phyloP scores from a whole-genome alignment of 1,140 invertebrate genomes.

The Halictus rubicundus region DNA sequence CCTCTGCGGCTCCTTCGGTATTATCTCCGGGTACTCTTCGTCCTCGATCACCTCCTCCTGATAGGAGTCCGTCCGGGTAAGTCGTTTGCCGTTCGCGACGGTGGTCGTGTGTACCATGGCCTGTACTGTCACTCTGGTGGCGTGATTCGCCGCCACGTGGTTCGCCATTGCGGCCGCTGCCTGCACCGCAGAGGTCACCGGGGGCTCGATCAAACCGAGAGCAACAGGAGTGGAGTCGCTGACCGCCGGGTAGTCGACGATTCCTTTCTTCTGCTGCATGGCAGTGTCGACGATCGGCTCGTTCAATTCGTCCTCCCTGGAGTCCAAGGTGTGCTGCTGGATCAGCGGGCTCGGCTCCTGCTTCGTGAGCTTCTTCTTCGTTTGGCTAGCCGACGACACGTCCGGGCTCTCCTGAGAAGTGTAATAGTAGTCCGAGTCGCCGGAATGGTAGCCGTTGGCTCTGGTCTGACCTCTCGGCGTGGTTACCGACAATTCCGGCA shows the following conservation, averaged over 20 bases:
- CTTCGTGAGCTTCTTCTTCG: conserved; percentile 67
- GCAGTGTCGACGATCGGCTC: conserved; percentile 82
- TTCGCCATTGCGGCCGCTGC: conserved; percentile 63
- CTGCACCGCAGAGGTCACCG: conserved; percentile 60
- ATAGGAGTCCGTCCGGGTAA: conserved; percentile 73
- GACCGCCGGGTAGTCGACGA: conserved; percentile 75
- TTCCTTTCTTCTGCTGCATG: conserved; percentile 73
- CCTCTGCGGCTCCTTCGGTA: conserved; percentile 68
- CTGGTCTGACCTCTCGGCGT: conserved; percentile 74
- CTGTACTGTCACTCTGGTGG: conserved; percentile 73
- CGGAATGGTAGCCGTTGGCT: conserved; percentile 73
- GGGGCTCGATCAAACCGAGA: conserved; percentile 65
- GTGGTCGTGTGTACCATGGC: conserved; percentile 72
- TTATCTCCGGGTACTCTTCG: conserved; percentile 72
- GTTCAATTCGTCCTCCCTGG: conserved; percentile 81
- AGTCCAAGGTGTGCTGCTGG: conserved; percentile 81
- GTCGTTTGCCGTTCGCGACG: conserved; percentile 69
- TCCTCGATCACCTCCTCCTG: conserved; percentile 73
- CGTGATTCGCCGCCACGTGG: conserved; percentile 70
- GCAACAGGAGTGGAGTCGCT: conserved; percentile 70
- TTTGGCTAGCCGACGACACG: conserved; percentile 56
- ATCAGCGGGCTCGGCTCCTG: conserved; percentile 74
- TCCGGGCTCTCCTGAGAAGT: conserved; percentile 65
- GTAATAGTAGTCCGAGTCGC: conserved; percentile 75
- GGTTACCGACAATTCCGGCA: conserved; percentile 75